A percentile compares a stretch with the other conserved stretches of the same genome.
Evolutionary conservation across 2,797 vertebrate species (phyloP).

Genomic region (Mormyrops attenuatus): DNA sequence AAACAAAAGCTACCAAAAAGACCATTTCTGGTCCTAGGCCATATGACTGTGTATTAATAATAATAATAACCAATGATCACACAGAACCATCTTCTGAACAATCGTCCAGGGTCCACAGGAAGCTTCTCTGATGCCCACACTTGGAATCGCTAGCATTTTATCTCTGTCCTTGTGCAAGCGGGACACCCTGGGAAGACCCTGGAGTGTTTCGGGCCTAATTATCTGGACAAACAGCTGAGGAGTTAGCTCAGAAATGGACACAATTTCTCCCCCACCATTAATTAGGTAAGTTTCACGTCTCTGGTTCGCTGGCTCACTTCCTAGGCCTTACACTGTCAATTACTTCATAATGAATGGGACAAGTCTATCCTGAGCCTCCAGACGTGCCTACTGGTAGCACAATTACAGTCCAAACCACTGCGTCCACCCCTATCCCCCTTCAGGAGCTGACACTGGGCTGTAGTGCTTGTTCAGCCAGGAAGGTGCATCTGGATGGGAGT

Average conservation of each 20-base stretch:
- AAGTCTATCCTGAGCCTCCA: not conserved
- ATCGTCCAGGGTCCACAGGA: not conserved
- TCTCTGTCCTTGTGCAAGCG: not conserved
- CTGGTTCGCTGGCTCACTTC: slow-evolving; percentile 9
- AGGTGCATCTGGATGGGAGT: not conserved
- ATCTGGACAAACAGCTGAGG: slow-evolving; percentile 29
- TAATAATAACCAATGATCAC: not conserved
- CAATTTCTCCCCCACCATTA: slow-evolving; percentile 22
- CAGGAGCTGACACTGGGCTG: not conserved
- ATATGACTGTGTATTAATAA: not conserved
- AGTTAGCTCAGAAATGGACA: slow-evolving; percentile 33
- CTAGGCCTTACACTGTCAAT: slow-evolving; percentile 18
- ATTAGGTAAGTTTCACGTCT: slow-evolving; percentile 2
- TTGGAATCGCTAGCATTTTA: not conserved
- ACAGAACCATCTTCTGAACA: not conserved
- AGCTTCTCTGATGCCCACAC: not conserved
- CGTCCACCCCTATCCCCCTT: not conserved
- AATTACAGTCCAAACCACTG: not conserved
- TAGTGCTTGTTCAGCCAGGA: not conserved
- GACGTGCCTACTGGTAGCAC: not conserved
- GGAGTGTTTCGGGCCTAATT: not conserved
- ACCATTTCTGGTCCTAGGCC: not conserved
- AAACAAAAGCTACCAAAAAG: not conserved
- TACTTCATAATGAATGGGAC: not conserved
- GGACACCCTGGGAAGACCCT: not conserved